Percentiles rank a stretch among this genome's conserved stretches.
Evolutionary conservation across 2,113 vertebrate genomes (phyloP).

Genomic region (Platysteira castanea): DNA sequence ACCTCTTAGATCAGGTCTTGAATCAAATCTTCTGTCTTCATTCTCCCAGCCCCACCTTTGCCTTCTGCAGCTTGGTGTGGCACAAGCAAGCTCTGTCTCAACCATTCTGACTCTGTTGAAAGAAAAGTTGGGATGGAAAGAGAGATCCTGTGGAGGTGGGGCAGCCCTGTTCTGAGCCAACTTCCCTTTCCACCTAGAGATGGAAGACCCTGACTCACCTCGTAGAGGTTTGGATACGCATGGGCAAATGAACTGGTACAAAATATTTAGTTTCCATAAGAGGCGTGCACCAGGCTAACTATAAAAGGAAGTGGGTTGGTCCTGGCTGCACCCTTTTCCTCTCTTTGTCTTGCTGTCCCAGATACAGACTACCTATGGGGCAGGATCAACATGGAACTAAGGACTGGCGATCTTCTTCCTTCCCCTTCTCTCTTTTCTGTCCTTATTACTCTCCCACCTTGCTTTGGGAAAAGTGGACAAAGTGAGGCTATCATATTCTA

Average conservation of each 20-base stretch:
- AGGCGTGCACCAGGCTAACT: not conserved
- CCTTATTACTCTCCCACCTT: not conserved
- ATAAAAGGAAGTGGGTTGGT: not conserved
- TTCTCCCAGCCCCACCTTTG: not conserved
- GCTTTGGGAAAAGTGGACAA: not conserved
- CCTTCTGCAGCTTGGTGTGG: not conserved
- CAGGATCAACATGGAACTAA: not conserved
- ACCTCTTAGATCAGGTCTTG: not conserved
- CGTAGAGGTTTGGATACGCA: not conserved
- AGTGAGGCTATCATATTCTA: not conserved
- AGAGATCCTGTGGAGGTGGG: not conserved
- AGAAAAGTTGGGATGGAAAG: not conserved
- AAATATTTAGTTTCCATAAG: not conserved
- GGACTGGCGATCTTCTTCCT: not conserved
- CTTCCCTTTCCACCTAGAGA: not conserved
- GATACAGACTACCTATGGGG: not conserved
- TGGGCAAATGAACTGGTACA: accelerated
- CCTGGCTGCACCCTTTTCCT: not conserved
- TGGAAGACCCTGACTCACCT: not conserved
- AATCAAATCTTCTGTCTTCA: not conserved
- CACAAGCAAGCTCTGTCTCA: not conserved
- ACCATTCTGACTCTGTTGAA: not conserved
- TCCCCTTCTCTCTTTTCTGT: not conserved
- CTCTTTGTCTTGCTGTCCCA: not conserved
- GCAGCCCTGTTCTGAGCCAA: not conserved